Conservation (phyloP, 1,140 invertebrate genomes). For the Goniozus legneri region DNA sequence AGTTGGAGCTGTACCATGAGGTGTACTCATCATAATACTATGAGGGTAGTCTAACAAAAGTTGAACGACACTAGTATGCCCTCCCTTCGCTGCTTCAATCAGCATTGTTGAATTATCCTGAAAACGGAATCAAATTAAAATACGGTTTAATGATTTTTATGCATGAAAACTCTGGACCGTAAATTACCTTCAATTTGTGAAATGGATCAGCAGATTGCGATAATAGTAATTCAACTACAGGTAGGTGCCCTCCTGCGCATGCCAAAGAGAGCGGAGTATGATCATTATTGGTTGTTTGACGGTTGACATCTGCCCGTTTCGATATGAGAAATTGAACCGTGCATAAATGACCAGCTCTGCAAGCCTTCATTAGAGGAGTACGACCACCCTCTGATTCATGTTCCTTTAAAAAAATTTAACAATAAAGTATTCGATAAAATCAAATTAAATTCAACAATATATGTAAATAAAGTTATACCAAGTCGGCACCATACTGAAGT, state of each 20-base stretch:
- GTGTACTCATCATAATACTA: constrained; percentile 65
- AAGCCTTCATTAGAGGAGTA: constrained; percentile 98
- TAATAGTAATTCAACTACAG: constrained; percentile 88
- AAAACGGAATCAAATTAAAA: constrained; percentile 11
- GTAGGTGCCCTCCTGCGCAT: constrained; percentile 91
- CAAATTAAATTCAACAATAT: constrained; percentile 1
- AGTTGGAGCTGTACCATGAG: constrained; percentile 38
- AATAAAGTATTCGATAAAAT: background rate
- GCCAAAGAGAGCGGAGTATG: constrained; percentile 97
- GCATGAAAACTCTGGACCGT: background rate
- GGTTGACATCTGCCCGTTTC: constrained; percentile 90
- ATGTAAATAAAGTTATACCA: constrained; percentile 54
- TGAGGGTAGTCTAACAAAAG: constrained; percentile 92
- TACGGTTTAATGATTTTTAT: constrained; percentile 1
- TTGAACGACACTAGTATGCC: constrained; percentile 93
- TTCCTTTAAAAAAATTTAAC: constrained; percentile 62
- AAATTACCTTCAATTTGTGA: constrained; percentile 83
- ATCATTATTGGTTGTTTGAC: constrained; percentile 95
- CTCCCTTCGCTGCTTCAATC: constrained; percentile 96
- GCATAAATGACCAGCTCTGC: constrained; percentile 96
- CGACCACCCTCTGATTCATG: constrained; percentile 91
- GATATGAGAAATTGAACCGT: constrained; percentile 95
- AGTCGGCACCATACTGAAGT: constrained; percentile 82
- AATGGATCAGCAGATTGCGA: constrained; percentile 89
- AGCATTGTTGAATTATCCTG: constrained; percentile 97